phyloP scores from a whole-genome alignment of 1,140 invertebrate species.

The Pseudobourletiella spinata region DNA sequence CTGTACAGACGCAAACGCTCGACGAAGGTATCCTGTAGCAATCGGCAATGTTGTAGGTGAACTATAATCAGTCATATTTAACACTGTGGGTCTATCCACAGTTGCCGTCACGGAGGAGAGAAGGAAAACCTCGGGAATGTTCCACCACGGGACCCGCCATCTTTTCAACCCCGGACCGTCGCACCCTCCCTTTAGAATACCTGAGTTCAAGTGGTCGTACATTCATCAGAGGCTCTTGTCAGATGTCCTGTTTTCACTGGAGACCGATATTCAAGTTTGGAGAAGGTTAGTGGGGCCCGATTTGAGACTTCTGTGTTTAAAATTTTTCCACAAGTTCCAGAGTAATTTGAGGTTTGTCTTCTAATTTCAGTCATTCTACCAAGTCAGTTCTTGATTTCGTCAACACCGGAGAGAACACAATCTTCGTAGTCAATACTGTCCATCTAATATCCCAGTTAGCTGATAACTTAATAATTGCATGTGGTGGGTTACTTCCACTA shows the following conservation, averaged over 20 bases:
- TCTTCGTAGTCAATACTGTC: slow-evolving; percentile 98
- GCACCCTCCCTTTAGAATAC: slow-evolving; percentile 93
- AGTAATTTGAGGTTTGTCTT: too few relatives aligned
- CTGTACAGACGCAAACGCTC: slow-evolving; percentile 28
- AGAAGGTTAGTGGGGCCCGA: slow-evolving; percentile 51
- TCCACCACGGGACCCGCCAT: slow-evolving; percentile 47
- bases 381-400: slow-evolving; percentile 97
- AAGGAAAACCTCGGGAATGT: slow-evolving; percentile 30
- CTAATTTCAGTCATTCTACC: slow-evolving; percentile 69
- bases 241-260: slow-evolving; percentile 92
- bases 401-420: slow-evolving; percentile 93
- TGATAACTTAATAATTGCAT: slow-evolving; percentile 98
- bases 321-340: too few relatives aligned
- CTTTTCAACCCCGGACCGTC: slow-evolving; percentile 94
- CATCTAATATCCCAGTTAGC: slow-evolving; percentile 97
- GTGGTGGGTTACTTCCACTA: slow-evolving; percentile 90
- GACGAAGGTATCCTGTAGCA: slow-evolving; percentile 30
- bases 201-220: slow-evolving; percentile 98
- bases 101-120: slow-evolving; percentile 21
- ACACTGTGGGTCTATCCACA: too few relatives aligned
- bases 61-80: too few relatives aligned
- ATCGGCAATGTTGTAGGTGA: too few relatives aligned
- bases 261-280: slow-evolving; percentile 95
- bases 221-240: slow-evolving; percentile 94
- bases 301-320: too few relatives aligned